Evolutionary conservation across 1,140 invertebrate species (phyloP), one percentile per base, ranked within the genome.

Genomic region (Pteromalus puparum): DNA sequence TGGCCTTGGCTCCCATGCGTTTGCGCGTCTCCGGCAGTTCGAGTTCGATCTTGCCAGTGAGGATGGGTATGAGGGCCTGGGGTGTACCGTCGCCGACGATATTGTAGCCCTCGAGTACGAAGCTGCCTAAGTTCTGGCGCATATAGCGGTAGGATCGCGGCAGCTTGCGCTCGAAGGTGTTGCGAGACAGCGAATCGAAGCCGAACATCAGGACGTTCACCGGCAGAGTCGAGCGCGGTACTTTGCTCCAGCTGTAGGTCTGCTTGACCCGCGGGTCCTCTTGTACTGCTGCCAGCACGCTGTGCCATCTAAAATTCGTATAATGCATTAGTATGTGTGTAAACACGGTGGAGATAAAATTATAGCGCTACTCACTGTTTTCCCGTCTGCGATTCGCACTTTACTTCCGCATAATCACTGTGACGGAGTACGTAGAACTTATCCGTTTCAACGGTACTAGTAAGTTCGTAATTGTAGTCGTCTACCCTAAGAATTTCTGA

Each of bases 41-140:
- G 7, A 96, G 90, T 91, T 99, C 98, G 0, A 96, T 98, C 91
- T 96, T 96, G 21, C 97, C 97, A 0, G 98, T 98, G 0, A 99
- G 92, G 72, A 99, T 96, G 0, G 98, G 98, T 65, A 98, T 97
- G 26, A 99, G 92, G 0, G 98, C 97, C 88, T 98, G 97, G 0
- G 98, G 97, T 0, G 98, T 99, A 0, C 98, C 98, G 93, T 99
- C 98, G 0, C 98, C 98, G 2, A 99, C 96, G 81, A 99, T 98
- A 89, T 98, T 98, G 87, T 98, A 97, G 0, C 97, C 97, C 89
- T 97, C 93, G 1, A 98, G 90, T 9, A 98, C 93, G 18, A 95
- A 92, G 6, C 95, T 95, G 30, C 95, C 92, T n/a, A 98, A 90
- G 12, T 93, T 90, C 18, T 97, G 93, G 0, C 93, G 96, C 42